Base-by-base conservation (phyloP, 1,140 invertebrate genomes). In the Anadara kagoshimensis region DNA sequence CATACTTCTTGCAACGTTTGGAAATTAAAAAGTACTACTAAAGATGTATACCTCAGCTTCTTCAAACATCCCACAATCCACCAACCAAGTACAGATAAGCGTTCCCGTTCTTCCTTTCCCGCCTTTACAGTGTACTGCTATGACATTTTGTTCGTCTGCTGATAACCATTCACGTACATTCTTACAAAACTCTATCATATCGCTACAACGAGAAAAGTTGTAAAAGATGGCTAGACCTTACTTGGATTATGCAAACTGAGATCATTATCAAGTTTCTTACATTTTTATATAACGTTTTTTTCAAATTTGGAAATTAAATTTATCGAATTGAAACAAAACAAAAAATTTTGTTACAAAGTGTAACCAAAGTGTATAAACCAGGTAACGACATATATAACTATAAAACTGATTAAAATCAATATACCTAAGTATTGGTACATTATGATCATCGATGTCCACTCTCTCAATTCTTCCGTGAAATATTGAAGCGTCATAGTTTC, bases 41-140 rank as follows among this genome's bases (percentile, higher is more conserved):
- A 26, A 10, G 18, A 0, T 70, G 63, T 62, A 82, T 75, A 89
- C 87, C 76, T 85, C 83, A 11, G 91, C 91, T 72, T 88, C 87
- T 43, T 88, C 87, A 85, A 92, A 91, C 16, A 91, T 70, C 5
- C 89, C 90, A 70, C 87, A 89, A 74, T 92, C 90, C 8, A 92
- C 86, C 0, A 92, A 84, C 89, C 90, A 91, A 10, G 90, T 87
- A 82, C 91, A 92, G 36, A 92, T 91, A 88, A 92, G 91, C n/a
- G 91, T 92, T 26, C 91, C 91, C 22, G 91, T 92, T 29, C 91
- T 83, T 1, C 91, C 91, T 81, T 93, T 93, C 4, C 92, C 92
- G 24, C 92, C 92, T 85, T 93, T 93, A 81, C 92, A 93, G 79
- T 93, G 92, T 41, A 93, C 91, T 16, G 92, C 92, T 49, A 93